Percentiles rank a stretch among this genome's conserved stretches.
These are phyloP conservation scores for Leptopilina clavipes DNA, from an alignment of 1,140 invertebrate genomes.

Conservation along the genomic window DNA sequence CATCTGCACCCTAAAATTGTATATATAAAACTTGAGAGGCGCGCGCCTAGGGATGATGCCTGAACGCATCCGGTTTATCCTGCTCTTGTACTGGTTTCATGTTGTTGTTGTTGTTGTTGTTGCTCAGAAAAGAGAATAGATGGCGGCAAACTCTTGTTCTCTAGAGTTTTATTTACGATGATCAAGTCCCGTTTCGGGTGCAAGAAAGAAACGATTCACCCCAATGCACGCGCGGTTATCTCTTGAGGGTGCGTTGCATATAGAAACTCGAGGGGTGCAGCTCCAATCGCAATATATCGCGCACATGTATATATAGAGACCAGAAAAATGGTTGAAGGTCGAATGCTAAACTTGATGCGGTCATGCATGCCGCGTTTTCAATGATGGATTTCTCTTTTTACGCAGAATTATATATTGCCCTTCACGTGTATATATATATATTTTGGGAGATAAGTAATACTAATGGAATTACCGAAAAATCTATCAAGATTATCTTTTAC, in stretches of 20 bases:
- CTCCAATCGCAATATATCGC: not conserved
- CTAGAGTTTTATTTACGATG: slow-evolving; percentile 12
- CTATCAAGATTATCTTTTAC: slow-evolving; percentile 15
- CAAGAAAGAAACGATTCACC: slow-evolving; percentile 24
- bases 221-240: slow-evolving; percentile 24
- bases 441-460: not conserved
- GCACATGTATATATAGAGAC: not conserved
- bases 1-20: not conserved
- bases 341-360: slow-evolving; percentile 5
- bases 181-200: not conserved
- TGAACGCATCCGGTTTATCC: slow-evolving; percentile 25
- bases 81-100: not conserved
- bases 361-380: slow-evolving; percentile 13
- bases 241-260: slow-evolving; percentile 3
- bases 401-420: not conserved
- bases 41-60: not conserved
- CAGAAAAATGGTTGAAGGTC: slow-evolving; percentile 8
- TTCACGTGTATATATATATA: not conserved
- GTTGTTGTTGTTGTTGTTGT: slow-evolving; percentile 6
- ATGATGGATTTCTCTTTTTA: slow-evolving; percentile 23
- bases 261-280: not conserved
- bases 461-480: slow-evolving; percentile 9
- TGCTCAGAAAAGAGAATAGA: not conserved
- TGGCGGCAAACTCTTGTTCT: slow-evolving; percentile 11
- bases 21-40: not conserved